These are phyloP conservation scores for Pogonocichla stellata DNA, from an alignment of 2,113 vertebrate genomes.

Conservation along the genomic window DNA sequence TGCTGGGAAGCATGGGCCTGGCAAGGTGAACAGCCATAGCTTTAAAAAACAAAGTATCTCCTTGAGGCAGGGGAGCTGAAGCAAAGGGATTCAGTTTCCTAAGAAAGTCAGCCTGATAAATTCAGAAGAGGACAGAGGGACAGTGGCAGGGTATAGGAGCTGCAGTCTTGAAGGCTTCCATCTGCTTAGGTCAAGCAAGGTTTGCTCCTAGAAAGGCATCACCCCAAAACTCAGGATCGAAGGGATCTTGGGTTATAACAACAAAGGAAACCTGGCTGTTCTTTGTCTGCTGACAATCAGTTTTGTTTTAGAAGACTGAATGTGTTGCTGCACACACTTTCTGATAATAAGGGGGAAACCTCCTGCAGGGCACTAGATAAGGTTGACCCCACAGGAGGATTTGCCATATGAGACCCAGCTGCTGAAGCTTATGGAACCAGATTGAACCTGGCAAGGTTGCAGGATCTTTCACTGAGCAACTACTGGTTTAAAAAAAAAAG, in stretches of 20 bases:
- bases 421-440: neutral
- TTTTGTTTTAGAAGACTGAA: neutral
- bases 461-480: neutral
- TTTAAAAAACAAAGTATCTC: neutral
- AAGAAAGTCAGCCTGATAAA: neutral
- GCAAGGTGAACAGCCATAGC: neutral
- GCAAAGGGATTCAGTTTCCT: neutral
- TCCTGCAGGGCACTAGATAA: neutral
- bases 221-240: neutral
- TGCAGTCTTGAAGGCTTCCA: neutral
- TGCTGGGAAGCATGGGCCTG: neutral
- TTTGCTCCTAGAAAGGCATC: neutral
- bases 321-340: neutral
- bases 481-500: neutral
- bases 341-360: conserved; percentile 2
- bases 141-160: neutral
- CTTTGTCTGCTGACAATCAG: conserved; percentile 29
- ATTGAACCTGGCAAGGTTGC: neutral
- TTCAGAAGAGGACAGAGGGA: neutral
- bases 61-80: neutral
- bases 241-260: neutral
- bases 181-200: neutral
- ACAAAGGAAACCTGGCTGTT: conserved; percentile 1
- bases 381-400: neutral
- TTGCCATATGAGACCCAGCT: neutral